Evolutionary conservation across 2,113 vertebrate genomes (phyloP), one percentile per base, ranked within the genome.

Genomic region (Pycnonotus jocosus): DNA sequence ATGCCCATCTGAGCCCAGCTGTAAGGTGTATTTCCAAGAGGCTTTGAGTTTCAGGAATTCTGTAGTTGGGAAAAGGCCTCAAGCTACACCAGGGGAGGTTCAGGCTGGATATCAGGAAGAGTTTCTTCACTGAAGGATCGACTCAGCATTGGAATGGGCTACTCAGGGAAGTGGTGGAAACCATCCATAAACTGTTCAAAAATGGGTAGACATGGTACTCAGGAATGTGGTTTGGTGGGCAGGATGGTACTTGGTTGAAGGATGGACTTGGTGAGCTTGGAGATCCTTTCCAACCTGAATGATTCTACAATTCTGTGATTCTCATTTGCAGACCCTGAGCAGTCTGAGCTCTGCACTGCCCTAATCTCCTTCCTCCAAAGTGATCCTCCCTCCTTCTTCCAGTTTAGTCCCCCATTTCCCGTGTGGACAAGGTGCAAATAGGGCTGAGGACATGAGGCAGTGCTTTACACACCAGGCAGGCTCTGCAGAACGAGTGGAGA

Each of bases 371-470:
- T 69, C 12, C 18, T 80, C 64, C 51, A 48, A 44, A 65, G 42
- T 6, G 4, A 5, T 78, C 25, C 15, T 69, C 7, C 22, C 7
- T 58, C 7, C 22, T 91, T 35, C 27, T 80, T 47, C 30, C 28
- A 45, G 6, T 57, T 45, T 62, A 12, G 7, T 25, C 19, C 7
- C 15, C 25, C 23, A 7, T 71, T 51, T 88, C 15, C 61, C 24
- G 1, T 3, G 4, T 33, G 50, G n/a, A 20, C 5, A 8, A 30
- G 60, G 23, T 58, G 28, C 48, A 38, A 33, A 53, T 18, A 0
- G 0, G 33, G 24, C 38, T 6, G 16, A 57, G 73, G 69, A 58
- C 2, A 1, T 35, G 24, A 44, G 28, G 9, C 61, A 42, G 4
- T 7, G 6, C 37, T 51, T 81, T 51, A 60, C n/a, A 7, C 48